Percentiles rank a stretch among this genome's conserved stretches.
These are phyloP conservation scores for Narcine bancroftii DNA, from an alignment of 2,113 vertebrate genomes.

Conservation along the genomic window DNA sequence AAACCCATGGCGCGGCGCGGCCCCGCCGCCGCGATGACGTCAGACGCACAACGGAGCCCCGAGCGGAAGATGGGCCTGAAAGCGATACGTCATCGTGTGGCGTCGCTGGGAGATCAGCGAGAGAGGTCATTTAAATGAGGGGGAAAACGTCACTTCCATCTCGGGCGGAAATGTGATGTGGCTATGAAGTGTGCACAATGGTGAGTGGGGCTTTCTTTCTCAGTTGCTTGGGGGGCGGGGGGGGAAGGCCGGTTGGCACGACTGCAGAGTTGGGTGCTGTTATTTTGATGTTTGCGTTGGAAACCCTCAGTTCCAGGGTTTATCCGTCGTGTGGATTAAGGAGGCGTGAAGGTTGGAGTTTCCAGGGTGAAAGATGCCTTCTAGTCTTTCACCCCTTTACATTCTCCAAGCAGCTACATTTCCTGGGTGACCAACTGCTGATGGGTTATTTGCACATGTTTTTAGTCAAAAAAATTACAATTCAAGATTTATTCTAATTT, in stretches of 20 bases:
- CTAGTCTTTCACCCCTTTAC: too few relatives aligned
- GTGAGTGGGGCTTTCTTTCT: background rate
- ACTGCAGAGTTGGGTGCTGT: background rate
- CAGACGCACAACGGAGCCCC: background rate
- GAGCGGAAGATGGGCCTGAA: background rate
- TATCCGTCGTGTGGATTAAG: background rate
- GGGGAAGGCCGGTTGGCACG: background rate
- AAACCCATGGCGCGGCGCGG: background rate
- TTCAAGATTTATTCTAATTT: too few relatives aligned
- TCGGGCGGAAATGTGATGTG: conserved; percentile 57
- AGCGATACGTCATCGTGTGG: background rate
- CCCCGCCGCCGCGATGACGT: background rate
- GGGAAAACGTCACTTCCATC: conserved; percentile 42
- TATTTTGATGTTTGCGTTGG: too few relatives aligned
- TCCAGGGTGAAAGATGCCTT: background rate
- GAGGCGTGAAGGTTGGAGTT: background rate
- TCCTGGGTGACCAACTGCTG: too few relatives aligned
- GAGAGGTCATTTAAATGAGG: too few relatives aligned
- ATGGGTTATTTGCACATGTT: too few relatives aligned
- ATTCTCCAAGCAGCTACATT: too few relatives aligned
- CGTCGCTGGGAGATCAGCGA: background rate
- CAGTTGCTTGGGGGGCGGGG: background rate
- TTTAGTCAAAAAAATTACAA: too few relatives aligned
- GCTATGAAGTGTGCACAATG: conserved; percentile 45
- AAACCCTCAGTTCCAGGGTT: background rate